Conservation (phyloP, 2,888 invertebrate genomes). For the Eremobia ochroleuca region DNA sequence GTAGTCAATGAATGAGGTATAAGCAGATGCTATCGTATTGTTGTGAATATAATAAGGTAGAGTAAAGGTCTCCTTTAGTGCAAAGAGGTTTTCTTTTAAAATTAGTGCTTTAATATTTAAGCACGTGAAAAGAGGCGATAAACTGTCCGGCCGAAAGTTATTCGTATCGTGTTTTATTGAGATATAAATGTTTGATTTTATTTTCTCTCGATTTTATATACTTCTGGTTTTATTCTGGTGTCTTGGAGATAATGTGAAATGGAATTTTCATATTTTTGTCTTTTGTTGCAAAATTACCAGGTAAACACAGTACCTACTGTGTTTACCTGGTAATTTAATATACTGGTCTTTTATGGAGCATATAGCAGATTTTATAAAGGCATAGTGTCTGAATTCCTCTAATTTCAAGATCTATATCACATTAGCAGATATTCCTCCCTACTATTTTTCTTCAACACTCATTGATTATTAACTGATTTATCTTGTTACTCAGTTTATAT, state of each 20-base stretch:
- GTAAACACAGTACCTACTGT: too few relatives aligned
- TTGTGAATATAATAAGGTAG: slow-evolving; percentile 5
- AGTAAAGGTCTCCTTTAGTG: slow-evolving; percentile 57
- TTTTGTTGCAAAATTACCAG: neutral
- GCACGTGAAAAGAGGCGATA: slow-evolving; percentile 54
- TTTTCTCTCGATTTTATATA: slow-evolving; percentile 16
- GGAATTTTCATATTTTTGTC: neutral
- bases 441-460: too few relatives aligned
- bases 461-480: neutral
- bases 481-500: slow-evolving; percentile 8
- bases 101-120: slow-evolving; percentile 66
- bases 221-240: neutral
- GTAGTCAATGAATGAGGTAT: slow-evolving; percentile 19
- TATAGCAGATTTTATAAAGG: neutral
- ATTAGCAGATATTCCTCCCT: neutral
- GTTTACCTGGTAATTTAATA: too few relatives aligned
- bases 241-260: neutral
- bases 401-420: neutral
- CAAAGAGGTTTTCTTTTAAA: slow-evolving; percentile 66
- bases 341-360: too few relatives aligned
- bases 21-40: neutral
- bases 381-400: neutral
- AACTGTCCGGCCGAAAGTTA: slow-evolving; percentile 45
- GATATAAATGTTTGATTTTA: slow-evolving; percentile 26
- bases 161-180: slow-evolving; percentile 34